Evolutionary conservation across 35 echinoderm and acorn worm species (phyloP).

Genomic region (Lytechinus pictus): DNA sequence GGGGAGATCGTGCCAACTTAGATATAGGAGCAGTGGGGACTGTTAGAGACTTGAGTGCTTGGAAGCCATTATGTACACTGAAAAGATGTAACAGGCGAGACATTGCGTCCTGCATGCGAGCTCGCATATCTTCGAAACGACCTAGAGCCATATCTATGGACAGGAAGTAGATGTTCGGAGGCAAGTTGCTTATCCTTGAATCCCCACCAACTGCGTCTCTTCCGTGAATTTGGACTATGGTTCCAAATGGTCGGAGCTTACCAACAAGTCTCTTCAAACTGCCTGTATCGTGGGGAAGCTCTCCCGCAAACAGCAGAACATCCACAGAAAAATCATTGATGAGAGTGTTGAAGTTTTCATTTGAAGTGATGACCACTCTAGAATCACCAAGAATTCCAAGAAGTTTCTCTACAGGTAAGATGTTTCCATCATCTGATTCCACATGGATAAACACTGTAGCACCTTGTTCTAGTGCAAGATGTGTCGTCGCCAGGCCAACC

Average conservation of each 20-base stretch:
- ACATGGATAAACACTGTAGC: constrained; percentile 92
- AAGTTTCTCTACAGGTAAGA: constrained; percentile 89
- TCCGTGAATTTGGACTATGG: constrained; percentile 90
- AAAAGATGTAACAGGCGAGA: constrained; percentile 87
- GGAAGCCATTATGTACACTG: constrained; percentile 95
- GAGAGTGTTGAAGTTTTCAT: constrained; percentile 86
- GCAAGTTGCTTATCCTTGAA: constrained; percentile 69
- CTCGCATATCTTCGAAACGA: constrained; percentile 81
- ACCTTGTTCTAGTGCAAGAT: constrained; percentile 92
- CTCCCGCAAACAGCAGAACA: constrained; percentile 92
- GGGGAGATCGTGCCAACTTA: constrained; percentile 81
- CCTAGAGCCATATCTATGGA: constrained; percentile 92
- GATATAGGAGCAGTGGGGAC: constrained; percentile 94
- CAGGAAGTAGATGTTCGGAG: constrained; percentile 89
- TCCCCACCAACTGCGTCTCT: constrained; percentile 64
- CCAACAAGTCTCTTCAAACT: constrained; percentile 79
- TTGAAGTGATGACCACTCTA: constrained; percentile 86
- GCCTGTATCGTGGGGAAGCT: constrained; percentile 79
- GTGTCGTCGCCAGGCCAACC: constrained; percentile 91
- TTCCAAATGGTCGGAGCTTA: constrained; percentile 86
- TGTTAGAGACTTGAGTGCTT: constrained; percentile 84
- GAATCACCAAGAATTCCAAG: constrained; percentile 94
- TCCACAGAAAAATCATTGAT: constrained; percentile 93
- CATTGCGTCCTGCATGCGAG: constrained; percentile 89
- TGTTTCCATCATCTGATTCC: constrained; percentile 91